phyloP scores from a whole-genome alignment of 2,888 invertebrate genomes.

The Rhagonycha fulva region DNA sequence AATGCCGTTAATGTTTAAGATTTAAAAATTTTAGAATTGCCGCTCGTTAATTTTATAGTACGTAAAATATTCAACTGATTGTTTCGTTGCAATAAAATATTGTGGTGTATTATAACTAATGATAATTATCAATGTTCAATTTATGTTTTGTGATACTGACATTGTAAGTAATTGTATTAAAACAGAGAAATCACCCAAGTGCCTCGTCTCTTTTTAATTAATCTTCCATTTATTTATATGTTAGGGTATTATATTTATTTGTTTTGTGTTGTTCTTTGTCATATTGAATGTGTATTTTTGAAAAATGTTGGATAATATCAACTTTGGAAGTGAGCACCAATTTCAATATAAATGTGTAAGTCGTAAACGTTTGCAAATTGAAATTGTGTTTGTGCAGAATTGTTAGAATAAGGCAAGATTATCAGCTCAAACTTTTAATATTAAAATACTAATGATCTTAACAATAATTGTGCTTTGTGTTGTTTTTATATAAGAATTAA shows the following conservation, averaged over 20 bases:
- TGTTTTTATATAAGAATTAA: not conserved
- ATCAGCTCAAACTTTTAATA: not conserved
- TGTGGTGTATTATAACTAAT: conserved; percentile 11
- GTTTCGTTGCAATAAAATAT: conserved; percentile 8
- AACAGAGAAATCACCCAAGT: conserved; percentile 33
- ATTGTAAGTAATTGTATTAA: conserved; percentile 25
- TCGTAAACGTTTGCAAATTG: not conserved
- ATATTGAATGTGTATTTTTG: conserved; percentile 17
- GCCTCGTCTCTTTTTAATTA: conserved; percentile 28
- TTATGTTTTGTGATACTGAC: conserved; percentile 25
- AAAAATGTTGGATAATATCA: not conserved
- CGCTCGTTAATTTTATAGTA: conserved; percentile 7
- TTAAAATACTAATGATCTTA: not conserved
- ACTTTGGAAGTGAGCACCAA: conserved; percentile 2
- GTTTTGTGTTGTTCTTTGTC: conserved; percentile 21
- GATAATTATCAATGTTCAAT: conserved; percentile 8
- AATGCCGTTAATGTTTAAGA: conserved; percentile 14
- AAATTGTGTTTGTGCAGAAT: not conserved
- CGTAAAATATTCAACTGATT: conserved; percentile 10
- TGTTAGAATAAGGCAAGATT: not conserved
- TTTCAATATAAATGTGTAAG: not conserved
- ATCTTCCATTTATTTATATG: conserved; percentile 19
- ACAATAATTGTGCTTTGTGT: not conserved
- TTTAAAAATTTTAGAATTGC: conserved; percentile 13
- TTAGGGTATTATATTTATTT: conserved; percentile 21